Percentiles rank a stretch among this genome's conserved stretches.
Conservation (phyloP, 2,113 vertebrate genomes). For the Acanthisitta chloris region DNA sequence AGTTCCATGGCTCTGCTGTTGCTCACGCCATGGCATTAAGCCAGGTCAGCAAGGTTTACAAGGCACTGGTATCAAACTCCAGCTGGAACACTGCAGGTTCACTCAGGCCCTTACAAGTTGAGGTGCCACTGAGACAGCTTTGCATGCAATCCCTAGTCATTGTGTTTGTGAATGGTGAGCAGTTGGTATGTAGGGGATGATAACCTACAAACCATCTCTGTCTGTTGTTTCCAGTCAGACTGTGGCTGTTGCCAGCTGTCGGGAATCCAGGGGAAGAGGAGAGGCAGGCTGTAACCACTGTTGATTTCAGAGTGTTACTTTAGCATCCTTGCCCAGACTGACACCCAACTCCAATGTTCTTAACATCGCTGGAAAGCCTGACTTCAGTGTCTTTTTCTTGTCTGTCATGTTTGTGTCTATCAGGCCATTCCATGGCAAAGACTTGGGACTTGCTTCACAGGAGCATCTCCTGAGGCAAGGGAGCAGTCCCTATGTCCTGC, state of each 20-base stretch:
- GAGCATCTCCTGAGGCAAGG: neutral
- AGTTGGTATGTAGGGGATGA: neutral
- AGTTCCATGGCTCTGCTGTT: neutral
- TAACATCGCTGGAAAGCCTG: neutral
- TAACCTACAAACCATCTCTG: neutral
- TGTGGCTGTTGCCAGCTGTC: accelerated
- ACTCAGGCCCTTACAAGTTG: accelerated
- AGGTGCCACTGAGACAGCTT: neutral
- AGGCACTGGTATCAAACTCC: neutral
- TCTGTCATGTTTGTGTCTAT: neutral
- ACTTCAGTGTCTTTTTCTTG: neutral
- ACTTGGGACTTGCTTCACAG: neutral
- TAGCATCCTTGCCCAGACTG: accelerated
- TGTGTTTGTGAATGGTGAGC: neutral
- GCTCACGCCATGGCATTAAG: neutral
- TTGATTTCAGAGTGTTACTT: neutral
- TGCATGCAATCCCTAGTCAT: neutral
- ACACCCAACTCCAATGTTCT: neutral
- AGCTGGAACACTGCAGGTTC: neutral
- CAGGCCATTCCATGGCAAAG: neutral
- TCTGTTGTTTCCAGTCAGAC: neutral
- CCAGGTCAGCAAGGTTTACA: neutral
- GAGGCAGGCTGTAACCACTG: neutral
- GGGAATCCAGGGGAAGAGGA: neutral
- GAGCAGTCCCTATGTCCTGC: neutral